These are phyloP conservation scores for Enteromius viviparus DNA, from an alignment of 2,797 vertebrate genomes.

Conservation along the genomic window DNA sequence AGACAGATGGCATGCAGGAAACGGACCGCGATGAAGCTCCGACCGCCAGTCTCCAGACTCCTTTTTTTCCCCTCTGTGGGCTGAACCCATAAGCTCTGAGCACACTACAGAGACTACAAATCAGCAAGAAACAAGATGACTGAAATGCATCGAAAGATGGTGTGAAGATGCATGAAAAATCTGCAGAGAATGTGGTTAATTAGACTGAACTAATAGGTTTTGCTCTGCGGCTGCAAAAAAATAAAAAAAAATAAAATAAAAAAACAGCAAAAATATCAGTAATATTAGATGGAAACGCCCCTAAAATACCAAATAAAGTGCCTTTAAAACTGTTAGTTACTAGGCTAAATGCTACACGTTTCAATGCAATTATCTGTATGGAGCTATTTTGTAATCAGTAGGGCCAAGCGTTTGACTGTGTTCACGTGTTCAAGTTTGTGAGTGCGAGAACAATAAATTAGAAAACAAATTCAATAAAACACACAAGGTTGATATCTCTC, in stretches of 20 bases:
- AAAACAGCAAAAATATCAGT: neutral
- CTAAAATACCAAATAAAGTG: neutral
- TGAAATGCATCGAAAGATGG: neutral
- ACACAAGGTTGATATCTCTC: neutral
- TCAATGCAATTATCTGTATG: neutral
- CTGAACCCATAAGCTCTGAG: conserved; percentile 8
- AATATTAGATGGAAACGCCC: neutral
- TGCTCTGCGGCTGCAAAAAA: neutral
- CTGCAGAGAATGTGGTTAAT: conserved; percentile 6
- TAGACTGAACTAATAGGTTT: neutral
- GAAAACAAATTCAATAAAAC: neutral
- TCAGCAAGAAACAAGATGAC: conserved; percentile 13
- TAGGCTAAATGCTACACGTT: neutral
- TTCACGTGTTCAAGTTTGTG: neutral
- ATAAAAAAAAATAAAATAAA: neutral
- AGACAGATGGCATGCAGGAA: conserved; percentile 22
- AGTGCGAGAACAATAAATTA: neutral
- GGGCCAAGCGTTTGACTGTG: neutral
- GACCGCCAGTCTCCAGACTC: conserved; percentile 1
- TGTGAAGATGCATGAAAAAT: conserved; percentile 9
- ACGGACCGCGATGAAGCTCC: neutral
- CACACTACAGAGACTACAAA: conserved; percentile 13
- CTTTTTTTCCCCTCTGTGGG: conserved; percentile 6
- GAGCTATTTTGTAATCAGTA: neutral
- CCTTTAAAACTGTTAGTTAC: neutral